Evolutionary conservation across 2,797 vertebrate genomes (phyloP).

Genomic region (Neoniphon sammara): DNA sequence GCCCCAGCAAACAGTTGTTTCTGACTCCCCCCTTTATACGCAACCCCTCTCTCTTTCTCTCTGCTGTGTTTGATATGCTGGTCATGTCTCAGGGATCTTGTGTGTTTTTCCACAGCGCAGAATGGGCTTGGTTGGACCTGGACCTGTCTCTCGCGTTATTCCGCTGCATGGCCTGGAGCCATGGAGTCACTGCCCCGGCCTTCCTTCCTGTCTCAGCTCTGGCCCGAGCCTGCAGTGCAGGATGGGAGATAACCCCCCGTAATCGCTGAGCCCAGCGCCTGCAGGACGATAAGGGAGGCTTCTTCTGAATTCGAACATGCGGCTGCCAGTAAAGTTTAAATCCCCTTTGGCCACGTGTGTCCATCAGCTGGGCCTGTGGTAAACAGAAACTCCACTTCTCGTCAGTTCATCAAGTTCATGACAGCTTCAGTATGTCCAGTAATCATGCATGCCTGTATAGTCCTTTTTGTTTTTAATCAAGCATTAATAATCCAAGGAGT

Average conservation of each 20-base stretch:
- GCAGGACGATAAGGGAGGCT: constrained; percentile 72
- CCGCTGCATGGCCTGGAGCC: constrained; percentile 65
- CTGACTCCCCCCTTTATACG: constrained; percentile 53
- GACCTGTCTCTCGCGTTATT: constrained; percentile 64
- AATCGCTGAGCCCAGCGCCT: constrained; percentile 71
- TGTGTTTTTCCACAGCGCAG: constrained; percentile 71
- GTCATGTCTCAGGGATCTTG: constrained; percentile 75
- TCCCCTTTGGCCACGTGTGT: constrained; percentile 67
- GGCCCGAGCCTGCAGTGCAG: constrained; percentile 75
- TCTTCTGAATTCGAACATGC: constrained; percentile 43
- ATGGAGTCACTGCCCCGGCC: constrained; percentile 61
- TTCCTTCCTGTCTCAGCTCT: constrained; percentile 83
- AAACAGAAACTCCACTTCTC: constrained; percentile 15
- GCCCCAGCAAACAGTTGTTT: constrained; percentile 55
- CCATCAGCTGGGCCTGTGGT: constrained; percentile 55
- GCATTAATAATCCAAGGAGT: neutral
- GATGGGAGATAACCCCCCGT: constrained; percentile 81
- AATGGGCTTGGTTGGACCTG: constrained; percentile 44
- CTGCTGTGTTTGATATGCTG: constrained; percentile 76
- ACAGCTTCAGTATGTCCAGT: neutral
- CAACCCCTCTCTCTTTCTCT: constrained; percentile 60
- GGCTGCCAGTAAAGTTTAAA: constrained; percentile 73
- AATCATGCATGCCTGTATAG: neutral
- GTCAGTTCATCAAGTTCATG: neutral
- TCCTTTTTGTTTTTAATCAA: neutral